Evolutionary conservation across 2,888 invertebrate species (phyloP).

Genomic region (Nasonovia ribisnigri): DNA sequence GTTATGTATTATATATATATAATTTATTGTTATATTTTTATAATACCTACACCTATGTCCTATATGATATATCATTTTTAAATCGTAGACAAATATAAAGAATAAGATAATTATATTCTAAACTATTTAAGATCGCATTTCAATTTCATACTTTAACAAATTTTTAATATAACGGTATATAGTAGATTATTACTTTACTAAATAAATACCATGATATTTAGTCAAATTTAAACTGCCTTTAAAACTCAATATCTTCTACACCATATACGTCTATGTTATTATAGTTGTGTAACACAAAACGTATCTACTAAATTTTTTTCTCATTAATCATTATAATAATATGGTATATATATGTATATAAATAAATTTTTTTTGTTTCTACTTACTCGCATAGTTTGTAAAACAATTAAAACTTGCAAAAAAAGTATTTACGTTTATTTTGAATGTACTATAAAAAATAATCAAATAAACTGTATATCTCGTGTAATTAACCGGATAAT

Average conservation of each 20-base stretch:
- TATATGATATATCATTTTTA: neutral
- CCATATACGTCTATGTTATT: neutral
- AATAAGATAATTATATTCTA: neutral
- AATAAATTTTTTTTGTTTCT: neutral
- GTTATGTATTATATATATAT: neutral
- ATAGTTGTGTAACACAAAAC: neutral
- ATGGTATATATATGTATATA: neutral
- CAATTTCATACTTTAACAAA: neutral
- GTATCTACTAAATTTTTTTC: neutral
- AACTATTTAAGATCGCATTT: neutral
- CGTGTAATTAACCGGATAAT: no score
- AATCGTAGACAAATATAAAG: neutral
- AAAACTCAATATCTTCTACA: neutral
- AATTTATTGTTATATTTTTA: neutral
- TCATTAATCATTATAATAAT: neutral
- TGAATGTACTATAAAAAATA: no score
- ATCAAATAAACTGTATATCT: no score
- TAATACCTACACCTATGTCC: neutral
- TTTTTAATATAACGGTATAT: neutral
- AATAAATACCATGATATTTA: neutral
- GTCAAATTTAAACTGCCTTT: neutral
- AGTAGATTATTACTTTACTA: neutral
- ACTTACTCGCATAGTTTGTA: neutral
- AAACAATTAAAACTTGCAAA: neutral
- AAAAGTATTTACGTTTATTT: neutral